Conservation (phyloP, 2,113 vertebrate species). For the Sapayoa aenigma region DNA sequence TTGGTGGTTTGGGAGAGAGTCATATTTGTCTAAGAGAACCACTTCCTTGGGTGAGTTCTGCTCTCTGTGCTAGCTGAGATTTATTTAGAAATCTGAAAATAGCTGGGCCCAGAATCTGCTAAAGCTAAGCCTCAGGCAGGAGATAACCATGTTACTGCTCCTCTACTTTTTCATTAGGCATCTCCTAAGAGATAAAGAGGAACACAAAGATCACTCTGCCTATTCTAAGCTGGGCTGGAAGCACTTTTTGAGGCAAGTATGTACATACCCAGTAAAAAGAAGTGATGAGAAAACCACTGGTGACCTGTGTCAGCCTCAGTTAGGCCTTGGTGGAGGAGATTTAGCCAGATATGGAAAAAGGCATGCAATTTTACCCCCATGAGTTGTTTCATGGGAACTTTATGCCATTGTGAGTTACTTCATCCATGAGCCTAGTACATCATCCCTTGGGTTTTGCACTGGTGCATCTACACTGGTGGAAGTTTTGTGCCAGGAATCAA, state of each 20-base stretch:
- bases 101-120: background rate
- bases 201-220: background rate
- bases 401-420: background rate
- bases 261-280: background rate
- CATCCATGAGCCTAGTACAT: background rate
- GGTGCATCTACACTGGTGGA: accelerated
- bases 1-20: background rate
- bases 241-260: background rate
- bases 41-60: background rate
- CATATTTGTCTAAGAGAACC: background rate
- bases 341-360: background rate
- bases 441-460: accelerated
- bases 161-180: background rate
- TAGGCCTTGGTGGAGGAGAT: background rate
- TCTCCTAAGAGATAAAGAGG: background rate
- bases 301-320: background rate
- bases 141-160: background rate
- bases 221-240: background rate
- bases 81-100: background rate
- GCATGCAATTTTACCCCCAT: accelerated
- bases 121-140: background rate
- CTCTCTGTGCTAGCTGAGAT: background rate
- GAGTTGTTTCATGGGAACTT: background rate
- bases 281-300: background rate
- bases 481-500: background rate